These are phyloP conservation scores for Cataglyphis altisquamis DNA, from an alignment of 2,888 invertebrate species.

Conservation along the genomic window DNA sequence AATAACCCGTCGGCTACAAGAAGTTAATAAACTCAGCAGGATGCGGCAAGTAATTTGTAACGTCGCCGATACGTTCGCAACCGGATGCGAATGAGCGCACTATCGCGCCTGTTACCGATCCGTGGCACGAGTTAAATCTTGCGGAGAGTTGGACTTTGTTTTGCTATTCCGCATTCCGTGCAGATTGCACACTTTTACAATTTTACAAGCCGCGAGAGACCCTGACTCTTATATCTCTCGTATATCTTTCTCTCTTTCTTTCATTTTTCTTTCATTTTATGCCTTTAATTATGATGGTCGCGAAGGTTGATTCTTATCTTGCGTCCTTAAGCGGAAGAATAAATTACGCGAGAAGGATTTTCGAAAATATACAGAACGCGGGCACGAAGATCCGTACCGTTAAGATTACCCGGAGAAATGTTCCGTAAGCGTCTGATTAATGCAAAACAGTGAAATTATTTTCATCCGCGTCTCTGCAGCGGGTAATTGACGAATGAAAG, in stretches of 20 bases:
- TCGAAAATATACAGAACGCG: slow-evolving; percentile 21
- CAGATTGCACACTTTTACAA: slow-evolving; percentile 68
- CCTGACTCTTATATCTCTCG: not conserved
- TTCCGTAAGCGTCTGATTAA: slow-evolving; percentile 33
- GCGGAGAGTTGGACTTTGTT: slow-evolving; percentile 61
- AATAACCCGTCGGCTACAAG: not conserved
- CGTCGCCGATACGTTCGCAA: slow-evolving; percentile 42
- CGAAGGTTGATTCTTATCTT: slow-evolving; percentile 18
- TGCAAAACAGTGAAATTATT: slow-evolving; percentile 59
- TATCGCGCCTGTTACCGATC: slow-evolving; percentile 56
- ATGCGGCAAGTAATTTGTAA: slow-evolving; percentile 39
- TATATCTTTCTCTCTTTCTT: not conserved
- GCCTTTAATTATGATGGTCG: slow-evolving; percentile 30
- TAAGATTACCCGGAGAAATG: slow-evolving; percentile 34
- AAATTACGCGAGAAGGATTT: slow-evolving; percentile 11
- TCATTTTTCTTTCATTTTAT: not conserved
- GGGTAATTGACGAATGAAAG: slow-evolving; percentile 66
- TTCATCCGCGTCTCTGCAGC: slow-evolving; percentile 36
- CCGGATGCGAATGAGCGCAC: slow-evolving; percentile 50
- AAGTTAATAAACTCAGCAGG: slow-evolving; percentile 35
- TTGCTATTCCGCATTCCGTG: slow-evolving; percentile 75
- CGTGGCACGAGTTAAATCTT: slow-evolving; percentile 56
- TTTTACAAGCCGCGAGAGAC: slow-evolving; percentile 33
- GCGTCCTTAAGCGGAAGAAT: slow-evolving; percentile 22
- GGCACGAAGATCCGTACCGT: slow-evolving; percentile 29